Evolutionary conservation across 2,888 invertebrate genomes (phyloP).

Genomic region (Leptopilina syphax): DNA sequence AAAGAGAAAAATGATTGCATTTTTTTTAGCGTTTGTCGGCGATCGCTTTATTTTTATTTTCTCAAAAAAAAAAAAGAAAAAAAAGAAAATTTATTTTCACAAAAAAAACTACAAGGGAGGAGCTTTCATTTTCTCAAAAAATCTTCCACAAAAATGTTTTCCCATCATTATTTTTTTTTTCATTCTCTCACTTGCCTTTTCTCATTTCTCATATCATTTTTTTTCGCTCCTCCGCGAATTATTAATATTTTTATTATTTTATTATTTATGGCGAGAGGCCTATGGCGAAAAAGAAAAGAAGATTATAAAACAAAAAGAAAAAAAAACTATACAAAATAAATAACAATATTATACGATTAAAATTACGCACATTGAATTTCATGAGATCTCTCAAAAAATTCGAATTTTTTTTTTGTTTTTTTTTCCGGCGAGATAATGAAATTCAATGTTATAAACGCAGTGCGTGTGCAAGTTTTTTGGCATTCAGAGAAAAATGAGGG

Average conservation of each 20-base stretch:
- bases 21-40: slow-evolving; percentile 32
- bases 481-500: neutral
- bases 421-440: neutral
- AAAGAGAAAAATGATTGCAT: slow-evolving; percentile 20
- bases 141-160: too few species aligned
- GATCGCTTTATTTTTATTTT: slow-evolving; percentile 47
- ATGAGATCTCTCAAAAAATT: too few species aligned
- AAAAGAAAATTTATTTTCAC: too few species aligned
- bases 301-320: too few species aligned
- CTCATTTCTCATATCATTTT: too few species aligned
- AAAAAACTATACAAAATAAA: slow-evolving; percentile 72
- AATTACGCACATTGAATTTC: too few species aligned
- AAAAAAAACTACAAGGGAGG: too few species aligned
- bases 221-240: slow-evolving; percentile 17
- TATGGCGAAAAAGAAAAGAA: slow-evolving; percentile 11
- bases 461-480: slow-evolving; percentile 43
- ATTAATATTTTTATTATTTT: too few species aligned
- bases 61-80: slow-evolving; percentile 44
- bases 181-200: too few species aligned
- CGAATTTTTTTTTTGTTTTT: too few species aligned
- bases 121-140: too few species aligned
- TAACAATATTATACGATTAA: slow-evolving; percentile 54
- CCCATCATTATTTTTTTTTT: too few species aligned
- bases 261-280: slow-evolving; percentile 10
- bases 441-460: slow-evolving; percentile 51